Evolutionary conservation across 2,888 invertebrate genomes (phyloP).

Genomic region (Apocheima hispidaria): DNA sequence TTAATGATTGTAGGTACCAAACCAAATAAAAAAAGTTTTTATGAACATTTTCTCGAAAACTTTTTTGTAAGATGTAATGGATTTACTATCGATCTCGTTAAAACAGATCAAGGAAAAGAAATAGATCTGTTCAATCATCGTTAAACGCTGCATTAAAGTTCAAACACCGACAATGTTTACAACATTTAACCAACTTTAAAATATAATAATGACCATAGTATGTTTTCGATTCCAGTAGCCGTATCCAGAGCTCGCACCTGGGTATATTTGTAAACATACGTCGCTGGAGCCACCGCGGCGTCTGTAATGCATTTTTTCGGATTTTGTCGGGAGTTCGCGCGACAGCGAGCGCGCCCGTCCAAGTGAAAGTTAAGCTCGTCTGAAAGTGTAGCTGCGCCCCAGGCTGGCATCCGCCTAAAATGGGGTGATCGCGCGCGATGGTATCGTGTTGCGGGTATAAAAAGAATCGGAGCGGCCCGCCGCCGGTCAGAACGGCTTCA

Average conservation of each 20-base stretch:
- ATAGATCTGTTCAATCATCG: constrained; percentile 24
- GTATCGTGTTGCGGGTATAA: constrained; percentile 94
- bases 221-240: constrained; percentile 43
- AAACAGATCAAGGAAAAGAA: constrained; percentile 13
- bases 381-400: constrained; percentile 77
- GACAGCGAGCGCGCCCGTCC: constrained; percentile 61
- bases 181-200: constrained; percentile 31
- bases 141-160: constrained; percentile 32
- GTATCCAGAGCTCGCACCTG: constrained; percentile 43
- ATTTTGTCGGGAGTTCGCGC: constrained; percentile 39
- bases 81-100: neutral
- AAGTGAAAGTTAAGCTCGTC: constrained; percentile 84
- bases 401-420: constrained; percentile 83
- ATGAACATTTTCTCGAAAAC: too few relatives aligned
- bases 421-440: constrained; percentile 82
- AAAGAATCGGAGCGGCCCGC: constrained; percentile 89
- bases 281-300: constrained; percentile 30
- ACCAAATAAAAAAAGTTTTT: neutral
- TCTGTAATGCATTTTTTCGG: constrained; percentile 38
- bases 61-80: neutral
- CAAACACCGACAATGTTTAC: constrained; percentile 29
- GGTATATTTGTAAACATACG: constrained; percentile 55
- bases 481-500: constrained; percentile 98
- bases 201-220: constrained; percentile 31
- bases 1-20: neutral